phyloP scores from a whole-genome alignment of 1,140 invertebrate species.

The Pentalonia nigronervosa region DNA sequence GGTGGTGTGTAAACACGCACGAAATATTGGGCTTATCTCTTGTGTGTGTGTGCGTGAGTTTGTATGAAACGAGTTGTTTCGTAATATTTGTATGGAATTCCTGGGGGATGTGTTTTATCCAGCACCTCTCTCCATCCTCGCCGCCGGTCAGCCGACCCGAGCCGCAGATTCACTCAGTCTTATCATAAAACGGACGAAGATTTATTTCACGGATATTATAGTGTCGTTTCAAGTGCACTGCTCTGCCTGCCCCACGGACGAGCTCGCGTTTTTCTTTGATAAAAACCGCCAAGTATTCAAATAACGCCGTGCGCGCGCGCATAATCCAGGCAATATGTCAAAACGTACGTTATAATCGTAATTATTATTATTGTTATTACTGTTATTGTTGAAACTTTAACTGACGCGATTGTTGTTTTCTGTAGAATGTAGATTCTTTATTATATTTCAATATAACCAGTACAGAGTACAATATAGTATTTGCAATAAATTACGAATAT shows the following conservation, averaged over 20 bases:
- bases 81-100: constrained; percentile 56
- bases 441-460: neutral
- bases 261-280: neutral
- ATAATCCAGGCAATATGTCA: neutral
- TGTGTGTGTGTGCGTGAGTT: neutral
- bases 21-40: constrained; percentile 37
- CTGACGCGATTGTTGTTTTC: neutral
- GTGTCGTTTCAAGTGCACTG: constrained; percentile 24
- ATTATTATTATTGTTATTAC: neutral
- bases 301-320: neutral
- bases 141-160: neutral
- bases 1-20: constrained; percentile 56
- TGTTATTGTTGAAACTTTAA: neutral
- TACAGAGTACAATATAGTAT: neutral
- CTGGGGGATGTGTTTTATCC: constrained; percentile 49
- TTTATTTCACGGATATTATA: constrained; percentile 50
- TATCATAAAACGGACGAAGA: constrained; percentile 33
- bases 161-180: constrained; percentile 15
- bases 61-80: constrained; percentile 32
- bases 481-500: neutral
- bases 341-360: neutral
- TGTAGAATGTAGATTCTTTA: neutral
- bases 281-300: constrained; percentile 5
- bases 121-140: neutral
- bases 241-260: neutral